Evolutionary conservation across 2,113 vertebrate species (phyloP), one percentile per base, ranked within the genome.

Genomic region (Poeciliopsis retropinna): DNA sequence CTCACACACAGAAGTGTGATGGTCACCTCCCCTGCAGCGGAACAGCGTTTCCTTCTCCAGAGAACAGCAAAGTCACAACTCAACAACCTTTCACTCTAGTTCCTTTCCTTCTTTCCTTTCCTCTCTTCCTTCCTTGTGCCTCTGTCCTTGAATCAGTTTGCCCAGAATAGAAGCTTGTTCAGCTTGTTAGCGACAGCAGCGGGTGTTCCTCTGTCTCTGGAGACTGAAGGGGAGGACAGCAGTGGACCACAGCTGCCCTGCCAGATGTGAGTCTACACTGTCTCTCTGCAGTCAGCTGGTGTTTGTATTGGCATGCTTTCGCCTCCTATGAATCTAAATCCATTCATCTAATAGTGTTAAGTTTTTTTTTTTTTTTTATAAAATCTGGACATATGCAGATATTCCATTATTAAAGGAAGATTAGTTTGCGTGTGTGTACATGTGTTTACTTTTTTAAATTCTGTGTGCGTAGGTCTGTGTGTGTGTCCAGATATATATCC

Each of bases 1-100:
- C 67, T 74, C 25, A n/a, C 28, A 61, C 74, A 82, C 74, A 75
- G 85, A 68, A 70, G 75, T 81, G 84, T 75, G 25, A 32, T 65
- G 81, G 77, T 89, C 86, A 91, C 89, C 82, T 89, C 86, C 81
- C 91, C 90, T 64, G 57, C 85, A 88, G 89, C 89, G 73, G 75
- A 81, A 87, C 77, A 72, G 15, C 9, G 63, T 76, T 85, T 86
- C 70, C 67, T 81, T 76, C 79, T 82, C 78, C 61, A 72, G 78
- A 86, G 83, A 81, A 87, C 9, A 57, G 75, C 80, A 88, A 87
- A 84, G 85, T 87, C 85, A 80, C 3, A 83, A 73, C 85, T 73
- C 73, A 6, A 75, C 84, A 87, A 85, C 88, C 81, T 87, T 80
- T 34, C 72, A 29, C 70, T 62, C 30, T 2, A 47, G 10, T 30